These are phyloP conservation scores for Nothocercus julius DNA, from an alignment of 2,113 vertebrate genomes.

Conservation along the genomic window DNA sequence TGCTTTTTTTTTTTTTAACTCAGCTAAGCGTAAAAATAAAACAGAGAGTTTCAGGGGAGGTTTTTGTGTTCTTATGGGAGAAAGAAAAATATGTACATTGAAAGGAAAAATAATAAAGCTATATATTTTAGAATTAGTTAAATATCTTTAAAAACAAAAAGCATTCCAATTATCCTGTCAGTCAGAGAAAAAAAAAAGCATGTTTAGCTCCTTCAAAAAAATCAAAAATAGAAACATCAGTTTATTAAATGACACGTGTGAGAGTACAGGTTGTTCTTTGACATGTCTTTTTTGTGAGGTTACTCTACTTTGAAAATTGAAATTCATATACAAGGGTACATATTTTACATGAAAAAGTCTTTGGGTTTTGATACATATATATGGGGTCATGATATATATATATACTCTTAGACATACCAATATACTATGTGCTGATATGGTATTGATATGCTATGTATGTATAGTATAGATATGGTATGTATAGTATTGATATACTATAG, in stretches of 20 bases:
- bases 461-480: neutral
- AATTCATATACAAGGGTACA: neutral
- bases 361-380: neutral
- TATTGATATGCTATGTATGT: neutral
- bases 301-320: neutral
- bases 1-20: neutral
- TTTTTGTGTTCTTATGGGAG: neutral
- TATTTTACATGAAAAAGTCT: neutral
- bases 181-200: neutral
- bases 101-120: neutral
- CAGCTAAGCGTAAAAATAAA: neutral
- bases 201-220: neutral
- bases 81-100: neutral
- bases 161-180: constrained; percentile 20
- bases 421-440: neutral
- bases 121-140: neutral
- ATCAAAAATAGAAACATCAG: constrained; percentile 12
- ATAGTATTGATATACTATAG: neutral
- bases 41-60: neutral
- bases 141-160: constrained; percentile 7
- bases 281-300: neutral
- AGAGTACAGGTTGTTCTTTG: neutral
- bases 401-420: neutral
- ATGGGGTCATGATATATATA: neutral
- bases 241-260: neutral